phyloP scores from a whole-genome alignment of 2,888 invertebrate species.

The Catonia carolina region DNA sequence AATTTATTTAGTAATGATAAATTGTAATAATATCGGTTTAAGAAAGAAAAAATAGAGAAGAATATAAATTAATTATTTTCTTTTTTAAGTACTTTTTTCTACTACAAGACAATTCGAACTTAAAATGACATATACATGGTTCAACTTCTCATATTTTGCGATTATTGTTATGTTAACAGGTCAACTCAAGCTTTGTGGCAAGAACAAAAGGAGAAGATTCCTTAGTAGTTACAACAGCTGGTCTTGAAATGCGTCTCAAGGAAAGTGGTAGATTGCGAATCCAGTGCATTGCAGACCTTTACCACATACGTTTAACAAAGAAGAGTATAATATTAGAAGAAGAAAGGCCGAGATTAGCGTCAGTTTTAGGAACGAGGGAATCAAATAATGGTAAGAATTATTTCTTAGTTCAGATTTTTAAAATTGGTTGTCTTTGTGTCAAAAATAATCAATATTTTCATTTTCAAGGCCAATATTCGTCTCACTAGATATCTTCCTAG shows the following conservation, averaged over 20 bases:
- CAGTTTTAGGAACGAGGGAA: conserved; percentile 55
- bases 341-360: conserved; percentile 67
- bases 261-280: conserved; percentile 58
- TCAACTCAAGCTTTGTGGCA: conserved; percentile 40
- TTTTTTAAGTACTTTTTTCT: no score
- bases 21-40: no score
- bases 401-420: no score
- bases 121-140: no score
- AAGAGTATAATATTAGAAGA: conserved; percentile 59
- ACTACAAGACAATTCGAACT: no score
- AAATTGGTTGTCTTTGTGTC: no score
- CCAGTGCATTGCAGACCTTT: conserved; percentile 60
- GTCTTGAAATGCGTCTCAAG: conserved; percentile 58
- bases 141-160: neutral
- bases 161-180: conserved; percentile 35
- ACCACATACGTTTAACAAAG: conserved; percentile 58
- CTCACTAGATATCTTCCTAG: no score
- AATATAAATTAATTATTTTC: no score
- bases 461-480: no score
- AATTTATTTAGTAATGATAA: no score
- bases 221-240: conserved; percentile 41
- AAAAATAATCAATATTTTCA: no score
- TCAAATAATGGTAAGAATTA: conserved; percentile 2
- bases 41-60: no score
- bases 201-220: conserved; percentile 27